Base-by-base conservation (phyloP, 2,888 invertebrate species). In the Melieria crassipennis region DNA sequence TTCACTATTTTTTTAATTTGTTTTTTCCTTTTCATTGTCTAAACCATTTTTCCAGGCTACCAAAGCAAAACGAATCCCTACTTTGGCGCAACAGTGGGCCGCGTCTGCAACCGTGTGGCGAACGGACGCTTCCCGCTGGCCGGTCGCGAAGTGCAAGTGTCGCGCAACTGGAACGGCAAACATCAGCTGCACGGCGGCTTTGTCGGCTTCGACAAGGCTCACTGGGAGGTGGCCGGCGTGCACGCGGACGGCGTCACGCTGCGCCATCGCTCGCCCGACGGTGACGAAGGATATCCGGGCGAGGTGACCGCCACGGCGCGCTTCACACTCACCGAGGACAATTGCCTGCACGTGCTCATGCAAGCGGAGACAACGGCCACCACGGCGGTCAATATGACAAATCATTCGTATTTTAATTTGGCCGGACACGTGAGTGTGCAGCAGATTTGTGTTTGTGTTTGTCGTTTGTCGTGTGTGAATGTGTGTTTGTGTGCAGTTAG, bases 241-340 rank as follows among this genome's bases (percentile, higher is more conserved):
- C 74, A 76, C 9, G 73, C 76, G 13, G 80, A 87, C 70, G 80
- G 82, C 4, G 91, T 97, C 1, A 89, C 91, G 1, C 90, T 97
- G 89, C 91, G 90, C 56, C 92, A 95, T 80, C 86, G 91, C 1
- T 96, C 95, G 63, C 89, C 90, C 5, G 93, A 95, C 77, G 91
- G 92, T 10, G 92, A 95, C 79, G 95, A 97, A 86, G 96, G 96
- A 0, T 98, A 93, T 86, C 98, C 98, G 0, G 98, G 98, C 1
- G 90, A 92, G 58, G 88, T 97, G 9, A 89, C 91, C 77, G 91
- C 91, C 0, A 91, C 91, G 60, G 90, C 93, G 0, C 88, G 89
- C 0, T 97, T 93, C 82, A 90, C 90, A 77, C 88, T 97, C 30
- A 91, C 90, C 7, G 90, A 91, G 45, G 91, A 93, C 75, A 94